Percentiles rank a stretch among this genome's conserved stretches.
phyloP scores from a whole-genome alignment of 2,888 invertebrate species.

The Ophion slaviceki region DNA sequence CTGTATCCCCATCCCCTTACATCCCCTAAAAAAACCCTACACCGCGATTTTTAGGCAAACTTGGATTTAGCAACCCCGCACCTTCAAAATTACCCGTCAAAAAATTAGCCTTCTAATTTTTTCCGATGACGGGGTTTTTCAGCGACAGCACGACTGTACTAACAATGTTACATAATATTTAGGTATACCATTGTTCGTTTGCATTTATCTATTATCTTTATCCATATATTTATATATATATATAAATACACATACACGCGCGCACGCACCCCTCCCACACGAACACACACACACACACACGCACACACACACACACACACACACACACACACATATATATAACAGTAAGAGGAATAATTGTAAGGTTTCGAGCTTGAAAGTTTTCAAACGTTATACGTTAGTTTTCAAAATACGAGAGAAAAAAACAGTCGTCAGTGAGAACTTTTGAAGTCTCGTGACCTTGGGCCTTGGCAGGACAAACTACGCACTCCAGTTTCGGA shows the following conservation, averaged over 20 bases:
- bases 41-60: too few species aligned
- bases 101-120: too few species aligned
- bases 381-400: conserved; percentile 60
- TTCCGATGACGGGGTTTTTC: too few species aligned
- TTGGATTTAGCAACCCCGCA: too few species aligned
- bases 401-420: conserved; percentile 35
- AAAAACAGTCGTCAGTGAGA: conserved; percentile 26
- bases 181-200: conserved; percentile 24
- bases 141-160: too few species aligned
- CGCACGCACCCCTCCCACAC: neutral
- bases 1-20: too few species aligned
- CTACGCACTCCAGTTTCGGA: conserved; percentile 46
- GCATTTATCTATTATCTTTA: conserved; percentile 33
- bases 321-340: conserved; percentile 8
- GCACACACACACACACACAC: neutral
- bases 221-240: neutral
- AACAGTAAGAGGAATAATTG: conserved; percentile 38
- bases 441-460: conserved; percentile 51
- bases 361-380: conserved; percentile 48
- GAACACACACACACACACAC: neutral
- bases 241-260: neutral
- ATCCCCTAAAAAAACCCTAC: too few species aligned
- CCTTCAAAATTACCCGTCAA: too few species aligned
- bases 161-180: conserved; percentile 56
- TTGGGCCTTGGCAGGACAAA: conserved; percentile 30